These are phyloP conservation scores for Philereme transversata DNA, from an alignment of 2,888 invertebrate genomes.

Conservation along the genomic window DNA sequence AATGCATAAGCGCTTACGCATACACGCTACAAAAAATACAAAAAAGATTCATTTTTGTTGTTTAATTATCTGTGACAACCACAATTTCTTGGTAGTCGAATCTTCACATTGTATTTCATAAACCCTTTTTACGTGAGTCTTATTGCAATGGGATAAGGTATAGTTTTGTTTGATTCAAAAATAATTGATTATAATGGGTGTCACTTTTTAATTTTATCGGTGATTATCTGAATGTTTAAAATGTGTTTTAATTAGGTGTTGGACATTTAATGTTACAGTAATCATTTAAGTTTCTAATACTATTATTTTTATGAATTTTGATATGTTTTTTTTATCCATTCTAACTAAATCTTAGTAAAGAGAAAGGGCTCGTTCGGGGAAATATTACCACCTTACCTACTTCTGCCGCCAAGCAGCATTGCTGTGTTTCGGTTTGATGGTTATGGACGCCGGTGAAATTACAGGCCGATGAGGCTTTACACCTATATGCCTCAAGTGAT, in stretches of 20 bases:
- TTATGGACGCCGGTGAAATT: too few species aligned
- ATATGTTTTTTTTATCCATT: too few species aligned
- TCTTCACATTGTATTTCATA: slow-evolving; percentile 4
- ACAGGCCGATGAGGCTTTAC: too few species aligned
- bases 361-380: too few species aligned
- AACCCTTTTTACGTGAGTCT: background rate
- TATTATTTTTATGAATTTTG: too few species aligned
- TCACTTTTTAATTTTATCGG: slow-evolving; percentile 10
- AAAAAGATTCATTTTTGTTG: slow-evolving; percentile 58
- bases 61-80: slow-evolving; percentile 72
- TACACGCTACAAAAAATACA: slow-evolving; percentile 11
- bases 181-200: slow-evolving; percentile 5
- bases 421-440: too few species aligned
- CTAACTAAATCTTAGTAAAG: too few species aligned
- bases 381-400: too few species aligned
- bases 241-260: slow-evolving; percentile 21
- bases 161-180: background rate
- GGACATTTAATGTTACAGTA: slow-evolving; percentile 4
- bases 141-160: background rate
- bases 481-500: too few species aligned
- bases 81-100: slow-evolving; percentile 22
- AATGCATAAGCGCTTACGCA: slow-evolving; percentile 8
- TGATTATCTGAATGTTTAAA: slow-evolving; percentile 13
- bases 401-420: too few species aligned
- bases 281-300: too few species aligned